phyloP scores from a whole-genome alignment of 2,113 vertebrate genomes.

The Sceloporus tristichus region DNA sequence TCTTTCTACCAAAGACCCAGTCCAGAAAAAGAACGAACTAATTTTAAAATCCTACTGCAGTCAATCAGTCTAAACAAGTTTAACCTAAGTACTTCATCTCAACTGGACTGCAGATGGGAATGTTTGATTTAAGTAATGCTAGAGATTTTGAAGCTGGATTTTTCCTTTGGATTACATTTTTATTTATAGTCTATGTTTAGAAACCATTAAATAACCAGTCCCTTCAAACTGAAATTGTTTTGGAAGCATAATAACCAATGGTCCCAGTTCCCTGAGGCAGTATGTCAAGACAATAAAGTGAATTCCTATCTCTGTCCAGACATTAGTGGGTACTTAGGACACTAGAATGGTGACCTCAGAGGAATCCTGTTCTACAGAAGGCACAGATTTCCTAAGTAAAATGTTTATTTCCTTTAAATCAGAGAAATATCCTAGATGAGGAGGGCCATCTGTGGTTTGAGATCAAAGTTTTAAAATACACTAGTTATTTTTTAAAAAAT shows the following conservation, averaged over 20 bases:
- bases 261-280: slow-evolving; percentile 13
- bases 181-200: background rate
- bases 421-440: background rate
- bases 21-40: background rate
- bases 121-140: background rate
- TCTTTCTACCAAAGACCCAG: no score
- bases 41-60: background rate
- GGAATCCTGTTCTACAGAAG: slow-evolving; percentile 6
- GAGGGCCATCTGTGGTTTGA: background rate
- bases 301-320: slow-evolving; percentile 17
- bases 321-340: background rate
- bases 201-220: background rate
- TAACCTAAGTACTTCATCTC: background rate
- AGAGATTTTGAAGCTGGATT: background rate
- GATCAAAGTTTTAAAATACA: no score
- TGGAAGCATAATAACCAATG: slow-evolving; percentile 19
- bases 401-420: slow-evolving; percentile 17
- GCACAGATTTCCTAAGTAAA: slow-evolving; percentile 6
- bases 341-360: background rate
- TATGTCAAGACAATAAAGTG: slow-evolving; percentile 37
- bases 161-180: slow-evolving; percentile 12
- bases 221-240: slow-evolving; percentile 13
- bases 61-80: background rate
- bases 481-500: no score
- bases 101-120: no score